phyloP scores from a whole-genome alignment of 2,888 invertebrate genomes.

The Oegoconia quadripuncta region DNA sequence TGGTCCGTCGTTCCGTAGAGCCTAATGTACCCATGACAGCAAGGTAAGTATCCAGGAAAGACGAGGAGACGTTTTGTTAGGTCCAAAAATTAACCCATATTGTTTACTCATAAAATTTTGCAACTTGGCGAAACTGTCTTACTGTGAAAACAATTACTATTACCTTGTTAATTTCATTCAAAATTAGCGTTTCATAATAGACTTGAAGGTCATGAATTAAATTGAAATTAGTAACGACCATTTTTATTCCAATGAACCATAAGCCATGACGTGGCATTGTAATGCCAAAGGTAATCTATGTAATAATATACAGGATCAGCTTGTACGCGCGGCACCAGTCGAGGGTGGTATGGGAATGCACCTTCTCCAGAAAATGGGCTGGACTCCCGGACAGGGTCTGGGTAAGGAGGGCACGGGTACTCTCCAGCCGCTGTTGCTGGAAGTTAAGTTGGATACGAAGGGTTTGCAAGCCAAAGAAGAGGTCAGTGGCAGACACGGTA shows the following conservation, averaged over 20 bases:
- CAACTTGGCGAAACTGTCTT: no score
- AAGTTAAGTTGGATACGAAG: slow-evolving; percentile 97
- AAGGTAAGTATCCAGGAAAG: slow-evolving; percentile 54
- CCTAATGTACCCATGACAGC: slow-evolving; percentile 20
- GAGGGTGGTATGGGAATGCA: slow-evolving; percentile 98
- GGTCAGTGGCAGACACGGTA: slow-evolving; percentile 10
- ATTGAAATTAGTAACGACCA: no score
- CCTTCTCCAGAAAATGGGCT: slow-evolving; percentile 98
- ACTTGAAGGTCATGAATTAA: no score
- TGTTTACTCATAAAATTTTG: no score
- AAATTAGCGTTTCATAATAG: no score
- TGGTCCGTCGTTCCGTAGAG: slow-evolving; percentile 3
- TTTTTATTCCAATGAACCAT: no score
- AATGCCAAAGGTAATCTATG: no score
- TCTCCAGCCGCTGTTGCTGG: slow-evolving; percentile 92
- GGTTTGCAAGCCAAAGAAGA: slow-evolving; percentile 90
- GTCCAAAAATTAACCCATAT: no score
- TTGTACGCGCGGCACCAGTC: slow-evolving; percentile 93
- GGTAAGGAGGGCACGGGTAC: slow-evolving; percentile 97
- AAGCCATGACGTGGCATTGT: no score
- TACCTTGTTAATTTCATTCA: no score
- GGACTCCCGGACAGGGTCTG: slow-evolving; percentile 97
- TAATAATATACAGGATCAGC: slow-evolving; percentile 86
- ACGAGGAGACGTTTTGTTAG: background rate
- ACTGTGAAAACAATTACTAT: no score